A percentile compares a stretch with the other conserved stretches of the same genome.
Evolutionary conservation across 30 jellyfish, hydroid and myxozoan species (phyloP).

Genomic region (Hydractinia echinata): DNA sequence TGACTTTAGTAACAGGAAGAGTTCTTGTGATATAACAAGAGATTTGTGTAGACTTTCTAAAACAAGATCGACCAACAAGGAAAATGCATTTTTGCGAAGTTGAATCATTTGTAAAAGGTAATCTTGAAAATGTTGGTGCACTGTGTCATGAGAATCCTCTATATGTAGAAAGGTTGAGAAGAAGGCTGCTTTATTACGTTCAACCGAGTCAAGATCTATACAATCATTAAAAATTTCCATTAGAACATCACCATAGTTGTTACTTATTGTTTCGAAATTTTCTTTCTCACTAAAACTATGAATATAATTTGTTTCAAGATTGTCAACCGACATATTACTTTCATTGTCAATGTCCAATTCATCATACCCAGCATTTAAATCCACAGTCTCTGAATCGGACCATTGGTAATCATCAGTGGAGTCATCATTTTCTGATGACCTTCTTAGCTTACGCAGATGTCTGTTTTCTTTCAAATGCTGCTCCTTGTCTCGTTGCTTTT

Average conservation of each 20-base stretch:
- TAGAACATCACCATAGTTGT: background rate
- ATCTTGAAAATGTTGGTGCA: no score
- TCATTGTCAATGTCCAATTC: background rate
- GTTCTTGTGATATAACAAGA: slow-evolving; percentile 8
- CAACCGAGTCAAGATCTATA: no score
- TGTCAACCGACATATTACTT: background rate
- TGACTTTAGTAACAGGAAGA: background rate
- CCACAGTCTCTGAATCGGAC: background rate
- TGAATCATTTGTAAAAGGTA: no score
- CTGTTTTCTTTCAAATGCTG: background rate
- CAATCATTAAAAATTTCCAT: no score
- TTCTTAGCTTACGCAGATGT: background rate
- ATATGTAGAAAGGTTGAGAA: no score
- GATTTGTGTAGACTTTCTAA: background rate
- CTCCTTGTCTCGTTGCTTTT: background rate
- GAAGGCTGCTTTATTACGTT: no score
- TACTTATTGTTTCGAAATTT: background rate
- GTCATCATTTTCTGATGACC: background rate
- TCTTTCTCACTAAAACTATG: background rate
- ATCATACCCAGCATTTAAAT: background rate
- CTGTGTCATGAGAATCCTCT: no score
- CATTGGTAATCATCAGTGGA: background rate
- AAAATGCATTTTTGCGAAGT: slow-evolving; percentile 3
- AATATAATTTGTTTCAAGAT: slow-evolving; percentile 9
- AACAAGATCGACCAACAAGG: background rate